A percentile compares a stretch with the other conserved stretches of the same genome.
phyloP scores from a whole-genome alignment of 64 coral and sea anemone species.

The Stichodactyla mertensii region DNA sequence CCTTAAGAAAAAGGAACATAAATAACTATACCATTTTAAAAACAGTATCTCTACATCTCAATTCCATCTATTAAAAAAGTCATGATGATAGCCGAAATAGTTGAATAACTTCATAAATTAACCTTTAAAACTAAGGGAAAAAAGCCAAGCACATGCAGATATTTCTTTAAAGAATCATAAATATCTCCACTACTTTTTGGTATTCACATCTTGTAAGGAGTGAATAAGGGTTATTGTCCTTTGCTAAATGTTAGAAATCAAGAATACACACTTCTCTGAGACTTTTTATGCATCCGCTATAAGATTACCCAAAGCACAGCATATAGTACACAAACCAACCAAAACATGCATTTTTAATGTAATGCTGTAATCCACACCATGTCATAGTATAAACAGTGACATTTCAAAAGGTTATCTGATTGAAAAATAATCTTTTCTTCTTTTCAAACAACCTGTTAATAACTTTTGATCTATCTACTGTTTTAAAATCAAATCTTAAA shows the following conservation, averaged over 20 bases:
- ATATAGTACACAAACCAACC: not conserved
- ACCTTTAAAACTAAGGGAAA: too few species aligned
- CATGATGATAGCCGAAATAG: too few species aligned
- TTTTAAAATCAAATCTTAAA: not conserved
- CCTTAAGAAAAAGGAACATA: too few species aligned
- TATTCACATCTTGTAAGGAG: too few species aligned
- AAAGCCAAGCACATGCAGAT: too few species aligned
- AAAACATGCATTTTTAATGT: not conserved
- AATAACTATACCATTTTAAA: not conserved
- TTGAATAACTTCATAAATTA: too few species aligned
- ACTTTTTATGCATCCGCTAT: not conserved
- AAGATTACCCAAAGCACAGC: not conserved
- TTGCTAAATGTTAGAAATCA: slow-evolving; percentile 4
- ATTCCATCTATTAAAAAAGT: too few species aligned
- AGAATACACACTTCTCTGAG: not conserved
- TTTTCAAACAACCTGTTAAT: slow-evolving; percentile 7
- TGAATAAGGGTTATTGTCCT: not conserved
- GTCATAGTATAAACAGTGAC: not conserved
- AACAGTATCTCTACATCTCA: not conserved
- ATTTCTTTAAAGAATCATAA: too few species aligned
- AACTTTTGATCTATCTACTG: not conserved
- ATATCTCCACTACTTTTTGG: too few species aligned
- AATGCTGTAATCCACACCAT: slow-evolving; percentile 8
- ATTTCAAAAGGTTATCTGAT: slow-evolving; percentile 1
- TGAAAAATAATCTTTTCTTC: not conserved